Percentiles rank a stretch among this genome's conserved stretches.
phyloP scores from a whole-genome alignment of 2,113 vertebrate species.

The Erythrocercus mccallii region DNA sequence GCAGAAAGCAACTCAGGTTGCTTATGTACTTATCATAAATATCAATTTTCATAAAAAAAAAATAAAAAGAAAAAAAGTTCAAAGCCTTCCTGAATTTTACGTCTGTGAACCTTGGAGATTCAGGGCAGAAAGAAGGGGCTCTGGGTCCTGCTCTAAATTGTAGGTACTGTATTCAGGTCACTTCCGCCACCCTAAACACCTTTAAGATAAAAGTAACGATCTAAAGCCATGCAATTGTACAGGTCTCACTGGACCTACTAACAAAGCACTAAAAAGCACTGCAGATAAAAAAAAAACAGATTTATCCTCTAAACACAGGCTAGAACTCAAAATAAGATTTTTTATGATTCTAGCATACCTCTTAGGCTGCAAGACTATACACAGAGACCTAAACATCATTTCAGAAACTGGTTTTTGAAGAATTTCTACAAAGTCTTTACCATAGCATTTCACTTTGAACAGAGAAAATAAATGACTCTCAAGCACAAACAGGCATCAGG shows the following conservation, averaged over 20 bases:
- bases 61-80: neutral
- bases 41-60: neutral
- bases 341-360: neutral
- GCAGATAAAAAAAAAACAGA: rapidly evolving
- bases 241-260: neutral
- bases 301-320: neutral
- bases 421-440: neutral
- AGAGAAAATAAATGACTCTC: neutral
- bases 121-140: neutral
- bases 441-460: neutral
- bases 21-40: neutral
- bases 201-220: neutral
- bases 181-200: neutral
- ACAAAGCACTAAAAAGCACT: neutral
- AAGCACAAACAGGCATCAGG: neutral
- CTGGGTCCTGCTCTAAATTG: neutral
- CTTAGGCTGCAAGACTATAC: neutral
- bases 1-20: neutral
- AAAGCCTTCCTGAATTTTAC: neutral
- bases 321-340: neutral
- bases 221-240: neutral
- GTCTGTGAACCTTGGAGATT: neutral
- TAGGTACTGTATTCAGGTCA: neutral
- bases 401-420: neutral
- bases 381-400: neutral